Conservation (phyloP, 2,888 invertebrate species). For the Eupithecia exiguata region DNA sequence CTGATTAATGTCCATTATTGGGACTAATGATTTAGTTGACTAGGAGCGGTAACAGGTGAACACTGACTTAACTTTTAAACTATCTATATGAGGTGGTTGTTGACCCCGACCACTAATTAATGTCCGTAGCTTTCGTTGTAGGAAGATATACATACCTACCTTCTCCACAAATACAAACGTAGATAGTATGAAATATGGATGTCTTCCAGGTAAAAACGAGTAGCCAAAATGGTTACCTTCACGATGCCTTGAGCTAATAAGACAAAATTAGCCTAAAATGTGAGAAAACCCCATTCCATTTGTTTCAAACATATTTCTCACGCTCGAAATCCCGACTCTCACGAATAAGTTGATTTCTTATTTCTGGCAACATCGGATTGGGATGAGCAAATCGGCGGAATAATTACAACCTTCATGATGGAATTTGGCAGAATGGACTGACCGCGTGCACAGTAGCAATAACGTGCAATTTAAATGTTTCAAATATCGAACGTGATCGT, state of each 20-base stretch:
- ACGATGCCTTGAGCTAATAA: constrained; percentile 25
- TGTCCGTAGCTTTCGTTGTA: background rate
- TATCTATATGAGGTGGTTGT: background rate
- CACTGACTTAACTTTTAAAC: constrained; percentile 2
- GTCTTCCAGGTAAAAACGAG: constrained; percentile 20
- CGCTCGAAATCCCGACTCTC: constrained; percentile 74
- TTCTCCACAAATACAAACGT: background rate
- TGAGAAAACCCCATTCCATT: constrained; percentile 46
- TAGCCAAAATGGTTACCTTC: constrained; percentile 12
- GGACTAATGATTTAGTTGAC: constrained; percentile 46
- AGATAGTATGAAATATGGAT: background rate
- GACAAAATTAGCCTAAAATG: constrained; percentile 33
- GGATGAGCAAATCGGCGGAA: constrained; percentile 76
- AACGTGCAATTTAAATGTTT: constrained; percentile 83
- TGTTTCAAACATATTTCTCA: constrained; percentile 71
- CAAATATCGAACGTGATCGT: constrained; percentile 72
- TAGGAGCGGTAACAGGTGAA: background rate
- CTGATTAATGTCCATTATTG: constrained; percentile 50
- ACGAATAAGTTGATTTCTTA: constrained; percentile 79
- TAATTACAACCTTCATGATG: constrained; percentile 75
- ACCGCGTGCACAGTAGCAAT: constrained; percentile 81
- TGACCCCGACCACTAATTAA: background rate
- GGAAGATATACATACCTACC: background rate
- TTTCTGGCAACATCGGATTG: constrained; percentile 73
- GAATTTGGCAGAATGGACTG: constrained; percentile 73